These are phyloP conservation scores for Ypsolopha sequella DNA, from an alignment of 2,888 invertebrate genomes.

Conservation along the genomic window DNA sequence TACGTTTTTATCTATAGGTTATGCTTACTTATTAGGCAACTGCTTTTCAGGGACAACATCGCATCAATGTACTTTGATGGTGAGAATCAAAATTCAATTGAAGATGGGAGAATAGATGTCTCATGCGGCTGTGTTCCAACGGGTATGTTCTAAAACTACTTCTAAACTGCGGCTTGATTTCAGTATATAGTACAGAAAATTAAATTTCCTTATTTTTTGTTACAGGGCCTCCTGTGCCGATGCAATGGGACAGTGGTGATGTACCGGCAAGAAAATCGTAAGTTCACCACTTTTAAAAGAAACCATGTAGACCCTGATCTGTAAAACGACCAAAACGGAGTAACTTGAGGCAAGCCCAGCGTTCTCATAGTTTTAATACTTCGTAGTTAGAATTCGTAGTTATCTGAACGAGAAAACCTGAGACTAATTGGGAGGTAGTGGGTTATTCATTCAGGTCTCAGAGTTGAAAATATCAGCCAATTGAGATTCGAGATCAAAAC, in stretches of 20 bases:
- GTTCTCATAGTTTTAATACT: neutral
- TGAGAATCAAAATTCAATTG: constrained; percentile 7
- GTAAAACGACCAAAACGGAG: neutral
- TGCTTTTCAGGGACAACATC: constrained; percentile 42
- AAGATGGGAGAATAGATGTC: neutral
- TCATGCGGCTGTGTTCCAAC: constrained; percentile 8
- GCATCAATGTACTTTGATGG: constrained; percentile 26
- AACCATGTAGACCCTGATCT: neutral
- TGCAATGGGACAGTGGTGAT: constrained; percentile 1
- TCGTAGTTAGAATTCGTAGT: no score
- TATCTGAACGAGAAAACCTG: no score
- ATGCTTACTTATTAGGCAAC: constrained; percentile 5
- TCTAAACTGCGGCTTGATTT: constrained; percentile 1
- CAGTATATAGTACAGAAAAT: neutral
- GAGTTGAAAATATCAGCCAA: no score
- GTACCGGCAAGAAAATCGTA: neutral
- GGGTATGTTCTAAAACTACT: constrained; percentile 2
- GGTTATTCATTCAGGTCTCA: no score
- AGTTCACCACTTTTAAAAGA: neutral
- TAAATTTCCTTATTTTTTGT: neutral
- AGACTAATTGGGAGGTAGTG: no score
- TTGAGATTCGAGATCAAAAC: no score
- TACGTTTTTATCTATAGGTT: no score
- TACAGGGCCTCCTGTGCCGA: neutral
- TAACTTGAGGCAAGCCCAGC: neutral